These are phyloP conservation scores for Strigamia maritima DNA, from an alignment of 2,888 invertebrate genomes.

Conservation along the genomic window DNA sequence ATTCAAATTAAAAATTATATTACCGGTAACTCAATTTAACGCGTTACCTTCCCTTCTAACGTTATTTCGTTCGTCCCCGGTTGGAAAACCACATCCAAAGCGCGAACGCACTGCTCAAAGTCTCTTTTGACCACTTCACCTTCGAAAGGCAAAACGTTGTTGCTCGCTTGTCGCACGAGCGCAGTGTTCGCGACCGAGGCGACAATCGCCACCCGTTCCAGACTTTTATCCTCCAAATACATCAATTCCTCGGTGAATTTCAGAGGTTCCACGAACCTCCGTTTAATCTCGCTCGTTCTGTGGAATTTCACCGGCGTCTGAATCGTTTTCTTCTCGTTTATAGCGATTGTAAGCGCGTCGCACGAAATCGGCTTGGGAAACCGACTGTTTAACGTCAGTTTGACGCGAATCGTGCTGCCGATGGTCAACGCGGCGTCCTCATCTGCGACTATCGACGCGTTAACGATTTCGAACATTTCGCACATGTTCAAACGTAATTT, in stretches of 20 bases:
- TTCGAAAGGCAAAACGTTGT: conserved; percentile 65
- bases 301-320: conserved; percentile 41
- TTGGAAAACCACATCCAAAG: conserved; percentile 50
- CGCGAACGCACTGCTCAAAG: conserved; percentile 61
- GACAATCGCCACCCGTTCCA: conserved; percentile 71
- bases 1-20: conserved; percentile 39
- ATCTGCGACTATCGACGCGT: neutral
- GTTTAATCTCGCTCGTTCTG: neutral
- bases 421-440: neutral
- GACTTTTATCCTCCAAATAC: conserved; percentile 75
- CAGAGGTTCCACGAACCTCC: neutral
- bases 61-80: conserved; percentile 55
- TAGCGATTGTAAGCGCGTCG: neutral
- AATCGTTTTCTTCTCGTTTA: conserved; percentile 35
- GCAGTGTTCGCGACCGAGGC: conserved; percentile 61
- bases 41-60: conserved; percentile 53
- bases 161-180: conserved; percentile 53
- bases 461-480: neutral
- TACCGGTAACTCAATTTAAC: neutral
- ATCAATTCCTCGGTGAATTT: neutral
- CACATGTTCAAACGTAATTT: neutral
- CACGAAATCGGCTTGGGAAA: conserved; percentile 41
- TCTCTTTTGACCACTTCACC: conserved; percentile 65
- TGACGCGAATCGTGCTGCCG: conserved; percentile 39
- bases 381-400: conserved; percentile 41